A percentile compares a stretch with the other conserved stretches of the same genome.
Conservation (phyloP, 2,113 vertebrate species). For the Limnothrissa miodon region DNA sequence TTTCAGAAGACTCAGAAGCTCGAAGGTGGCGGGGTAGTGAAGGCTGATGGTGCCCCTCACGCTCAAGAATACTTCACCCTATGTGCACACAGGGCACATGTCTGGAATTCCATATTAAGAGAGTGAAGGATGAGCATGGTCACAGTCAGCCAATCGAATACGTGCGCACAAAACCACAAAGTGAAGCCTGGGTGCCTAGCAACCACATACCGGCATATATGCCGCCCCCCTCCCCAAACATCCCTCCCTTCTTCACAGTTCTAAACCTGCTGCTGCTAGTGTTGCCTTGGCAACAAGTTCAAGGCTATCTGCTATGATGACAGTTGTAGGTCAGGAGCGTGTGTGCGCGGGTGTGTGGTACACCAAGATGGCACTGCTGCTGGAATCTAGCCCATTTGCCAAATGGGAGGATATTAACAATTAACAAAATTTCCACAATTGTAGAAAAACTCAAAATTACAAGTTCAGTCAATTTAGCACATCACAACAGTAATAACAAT, state of each 20-base stretch:
- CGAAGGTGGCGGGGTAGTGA: background rate
- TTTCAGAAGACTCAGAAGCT: conserved; percentile 5
- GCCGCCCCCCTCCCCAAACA: background rate
- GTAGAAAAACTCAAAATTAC: background rate
- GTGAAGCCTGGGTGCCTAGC: background rate
- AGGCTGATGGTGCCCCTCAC: background rate
- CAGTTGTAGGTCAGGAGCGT: conserved; percentile 29
- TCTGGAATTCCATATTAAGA: background rate
- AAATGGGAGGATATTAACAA: background rate
- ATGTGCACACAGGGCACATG: background rate
- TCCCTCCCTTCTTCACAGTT: background rate
- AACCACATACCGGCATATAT: background rate
- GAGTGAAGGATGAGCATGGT: background rate
- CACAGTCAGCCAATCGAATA: background rate
- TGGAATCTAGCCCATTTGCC: background rate
- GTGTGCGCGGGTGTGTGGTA: background rate
- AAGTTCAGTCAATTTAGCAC: background rate
- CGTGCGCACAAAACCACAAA: background rate
- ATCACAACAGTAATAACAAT: background rate
- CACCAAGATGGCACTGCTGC: conserved; percentile 23
- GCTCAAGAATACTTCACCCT: background rate
- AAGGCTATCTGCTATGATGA: conserved; percentile 22
- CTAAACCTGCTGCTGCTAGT: conserved; percentile 20
- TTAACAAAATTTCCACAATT: background rate
- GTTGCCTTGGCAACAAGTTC: conserved; percentile 28